phyloP scores from a whole-genome alignment of 2,113 vertebrate genomes.

The Phainopepla nitens region DNA sequence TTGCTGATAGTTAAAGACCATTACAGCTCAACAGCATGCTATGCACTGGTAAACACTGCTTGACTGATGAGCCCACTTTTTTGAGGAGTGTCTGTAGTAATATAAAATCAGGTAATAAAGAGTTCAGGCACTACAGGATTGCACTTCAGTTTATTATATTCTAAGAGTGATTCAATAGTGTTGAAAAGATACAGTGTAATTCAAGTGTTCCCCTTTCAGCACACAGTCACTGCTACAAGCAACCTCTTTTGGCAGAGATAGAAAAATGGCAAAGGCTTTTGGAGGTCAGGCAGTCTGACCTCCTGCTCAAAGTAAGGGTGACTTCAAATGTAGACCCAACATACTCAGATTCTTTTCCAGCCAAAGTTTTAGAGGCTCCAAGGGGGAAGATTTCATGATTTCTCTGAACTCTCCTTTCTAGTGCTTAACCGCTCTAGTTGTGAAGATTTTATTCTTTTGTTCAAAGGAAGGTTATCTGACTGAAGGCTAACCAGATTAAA shows the following conservation, averaged over 20 bases:
- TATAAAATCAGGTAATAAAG: conserved; percentile 65
- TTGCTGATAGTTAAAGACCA: conserved; percentile 42
- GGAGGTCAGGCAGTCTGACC: neutral
- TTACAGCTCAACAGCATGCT: conserved; percentile 14
- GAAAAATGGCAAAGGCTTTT: neutral
- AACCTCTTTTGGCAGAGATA: neutral
- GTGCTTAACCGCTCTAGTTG: neutral
- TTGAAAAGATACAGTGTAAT: conserved; percentile 15
- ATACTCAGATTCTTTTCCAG: neutral
- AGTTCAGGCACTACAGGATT: conserved; percentile 53
- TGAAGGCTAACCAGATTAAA: neutral
- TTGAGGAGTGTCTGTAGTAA: conserved; percentile 35
- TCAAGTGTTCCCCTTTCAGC: conserved; percentile 38
- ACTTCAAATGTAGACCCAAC: neutral
- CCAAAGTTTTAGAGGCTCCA: neutral
- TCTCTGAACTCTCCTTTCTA: neutral
- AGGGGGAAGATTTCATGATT: neutral
- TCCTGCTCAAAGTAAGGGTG: neutral
- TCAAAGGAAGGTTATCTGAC: neutral
- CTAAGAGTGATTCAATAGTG: conserved; percentile 27
- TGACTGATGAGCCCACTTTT: conserved; percentile 63
- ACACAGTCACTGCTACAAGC: neutral
- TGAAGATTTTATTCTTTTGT: neutral
- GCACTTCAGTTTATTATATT: conserved; percentile 58
- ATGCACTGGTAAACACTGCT: conserved; percentile 56